Evolutionary conservation across 2,888 invertebrate genomes (phyloP).

Genomic region (Spodoptera exigua): DNA sequence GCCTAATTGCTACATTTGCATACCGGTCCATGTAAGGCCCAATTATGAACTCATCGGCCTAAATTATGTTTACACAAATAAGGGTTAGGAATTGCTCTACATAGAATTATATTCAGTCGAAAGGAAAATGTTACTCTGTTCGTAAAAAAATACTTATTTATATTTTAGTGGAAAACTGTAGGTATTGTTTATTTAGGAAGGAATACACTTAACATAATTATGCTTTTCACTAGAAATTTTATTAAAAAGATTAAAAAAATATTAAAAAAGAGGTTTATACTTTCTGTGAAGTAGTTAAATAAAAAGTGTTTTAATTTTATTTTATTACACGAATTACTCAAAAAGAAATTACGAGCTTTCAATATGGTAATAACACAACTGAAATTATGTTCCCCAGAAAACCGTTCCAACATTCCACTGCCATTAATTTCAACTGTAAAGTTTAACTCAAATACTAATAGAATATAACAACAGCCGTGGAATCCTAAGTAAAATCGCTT

Average conservation of each 20-base stretch:
- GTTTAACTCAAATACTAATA: constrained; percentile 37
- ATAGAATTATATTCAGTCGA: constrained; percentile 34
- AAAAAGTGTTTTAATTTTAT: too few species aligned
- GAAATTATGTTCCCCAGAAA: constrained; percentile 14
- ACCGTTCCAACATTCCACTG: constrained; percentile 33
- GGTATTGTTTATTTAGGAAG: too few species aligned
- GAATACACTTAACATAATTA: too few species aligned
- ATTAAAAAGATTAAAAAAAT: too few species aligned
- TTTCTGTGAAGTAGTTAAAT: too few species aligned
- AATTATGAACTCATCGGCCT: constrained; percentile 77
- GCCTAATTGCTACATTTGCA: constrained; percentile 83
- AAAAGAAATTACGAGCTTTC: too few species aligned
- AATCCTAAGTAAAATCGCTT: constrained; percentile 56
- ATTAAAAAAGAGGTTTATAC: too few species aligned
- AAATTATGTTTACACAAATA: constrained; percentile 81
- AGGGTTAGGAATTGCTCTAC: constrained; percentile 56
- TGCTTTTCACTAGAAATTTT: too few species aligned
- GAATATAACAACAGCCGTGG: constrained; percentile 34
- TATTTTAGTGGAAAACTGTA: constrained; percentile 12
- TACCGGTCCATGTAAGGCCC: constrained; percentile 73
- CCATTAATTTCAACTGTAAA: constrained; percentile 23
- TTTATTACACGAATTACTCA: too few species aligned
- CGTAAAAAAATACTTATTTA: constrained; percentile 39
- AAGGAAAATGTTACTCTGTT: constrained; percentile 16
- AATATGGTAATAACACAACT: too few species aligned